Evolutionary conservation across 2,888 invertebrate species (phyloP).

Genomic region (Hermodice carunculata): DNA sequence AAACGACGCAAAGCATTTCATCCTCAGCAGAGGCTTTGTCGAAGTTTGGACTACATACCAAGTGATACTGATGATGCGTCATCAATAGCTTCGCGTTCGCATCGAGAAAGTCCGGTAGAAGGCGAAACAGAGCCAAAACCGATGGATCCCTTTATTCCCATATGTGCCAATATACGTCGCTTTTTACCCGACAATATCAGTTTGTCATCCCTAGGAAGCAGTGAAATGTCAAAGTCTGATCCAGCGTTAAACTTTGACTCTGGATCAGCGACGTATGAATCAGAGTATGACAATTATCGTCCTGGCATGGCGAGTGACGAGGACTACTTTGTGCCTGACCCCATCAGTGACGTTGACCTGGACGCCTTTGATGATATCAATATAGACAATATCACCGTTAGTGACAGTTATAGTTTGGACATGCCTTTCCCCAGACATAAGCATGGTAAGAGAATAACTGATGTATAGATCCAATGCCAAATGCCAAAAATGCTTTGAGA

Average conservation of each 20-base stretch:
- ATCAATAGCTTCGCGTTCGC: conserved; percentile 22
- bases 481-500: too few relatives aligned
- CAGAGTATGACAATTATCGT: conserved; percentile 79
- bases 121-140: conserved; percentile 3
- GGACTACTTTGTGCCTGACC: conserved; percentile 67
- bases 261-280: conserved; percentile 78
- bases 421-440: too few relatives aligned
- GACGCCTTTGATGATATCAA: conserved; percentile 67
- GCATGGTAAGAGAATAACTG: too few relatives aligned
- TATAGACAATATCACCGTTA: conserved; percentile 65
- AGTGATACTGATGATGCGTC: conserved; percentile 62
- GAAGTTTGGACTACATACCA: conserved; percentile 66
- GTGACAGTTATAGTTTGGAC: conserved; percentile 65
- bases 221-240: conserved; percentile 67
- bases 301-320: conserved; percentile 71
- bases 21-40: conserved; percentile 59
- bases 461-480: too few relatives aligned
- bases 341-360: conserved; percentile 68
- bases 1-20: conserved; percentile 55
- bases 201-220: conserved; percentile 63
- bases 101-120: not conserved
- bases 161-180: conserved; percentile 10
- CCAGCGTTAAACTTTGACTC: conserved; percentile 64
- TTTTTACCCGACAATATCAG: conserved; percentile 59
- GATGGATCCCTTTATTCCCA: conserved; percentile 11